Base-by-base conservation (phyloP, 1,140 invertebrate species). In the Ladona fulva region DNA sequence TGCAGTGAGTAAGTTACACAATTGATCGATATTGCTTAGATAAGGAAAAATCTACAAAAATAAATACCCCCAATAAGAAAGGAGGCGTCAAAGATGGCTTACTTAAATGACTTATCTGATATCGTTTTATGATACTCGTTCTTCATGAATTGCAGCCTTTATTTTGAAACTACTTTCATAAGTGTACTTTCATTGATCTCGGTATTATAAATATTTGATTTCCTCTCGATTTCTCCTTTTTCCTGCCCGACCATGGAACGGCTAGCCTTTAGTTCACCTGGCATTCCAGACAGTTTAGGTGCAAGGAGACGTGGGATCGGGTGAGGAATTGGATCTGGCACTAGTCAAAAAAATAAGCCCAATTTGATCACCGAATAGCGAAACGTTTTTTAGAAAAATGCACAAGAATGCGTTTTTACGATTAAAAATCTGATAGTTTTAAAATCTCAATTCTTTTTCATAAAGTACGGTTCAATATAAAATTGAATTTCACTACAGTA, bases 351-450 rank as follows among this genome's bases (percentile, higher is more conserved):
- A n/a, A 52, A 52, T 11, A 52, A 10, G 44, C 44, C 44, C 10
- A 52, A 66, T 66, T 66, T 66, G 52, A 66, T 66, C 52, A 66
- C 52, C 52, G n/a, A 52, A 66, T 66, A 66, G 52, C 1, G n/a
- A 66, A 12, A 66, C 1, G 52, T 66, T 66, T 66, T 6, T 19
- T 66, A 66, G 52, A 1, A 66, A 66, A 66, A 66, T 66, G 52
- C 52, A 66, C 52, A 66, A 66, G 52, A 66, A 66, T 66, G 52
- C 52, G 52, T 66, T 66, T 37, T 66, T 66, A 66, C 52, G n/a
- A 66, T 66, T 66, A 66, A 66, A 52, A 66, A 66, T 66, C 52
- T 12, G 52, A 66, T 66, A 66, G 52, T 66, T 66, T 66, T 66
- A 66, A 66, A 66, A 66, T 66, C 52, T 66, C n/a, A 66, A 66